phyloP scores from a whole-genome alignment of 2,888 invertebrate genomes.

The Eupsilia transversa region DNA sequence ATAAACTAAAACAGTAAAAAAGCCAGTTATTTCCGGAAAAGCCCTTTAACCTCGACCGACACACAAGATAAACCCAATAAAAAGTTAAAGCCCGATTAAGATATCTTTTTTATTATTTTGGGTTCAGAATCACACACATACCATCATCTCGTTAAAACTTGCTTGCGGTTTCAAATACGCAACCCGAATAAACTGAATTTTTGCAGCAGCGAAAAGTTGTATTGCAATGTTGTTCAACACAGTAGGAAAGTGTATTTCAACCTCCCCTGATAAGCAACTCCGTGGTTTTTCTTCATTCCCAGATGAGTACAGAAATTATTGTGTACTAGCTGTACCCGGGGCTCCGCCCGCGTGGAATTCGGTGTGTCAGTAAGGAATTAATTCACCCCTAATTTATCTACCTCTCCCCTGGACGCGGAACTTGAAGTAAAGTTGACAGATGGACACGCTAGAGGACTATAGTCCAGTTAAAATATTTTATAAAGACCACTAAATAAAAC shows the following conservation, averaged over 20 bases:
- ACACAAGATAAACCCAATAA: constrained; percentile 58
- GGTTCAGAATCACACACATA: constrained; percentile 52
- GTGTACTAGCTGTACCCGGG: too few species aligned
- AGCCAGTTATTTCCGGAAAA: constrained; percentile 27
- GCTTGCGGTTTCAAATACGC: constrained; percentile 40
- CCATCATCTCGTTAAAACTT: constrained; percentile 54
- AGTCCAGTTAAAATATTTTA: too few species aligned
- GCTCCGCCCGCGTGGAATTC: too few species aligned
- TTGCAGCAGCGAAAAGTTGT: constrained; percentile 35
- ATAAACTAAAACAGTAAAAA: constrained; percentile 35
- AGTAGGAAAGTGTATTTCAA: constrained; percentile 31
- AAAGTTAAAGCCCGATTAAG: constrained; percentile 58
- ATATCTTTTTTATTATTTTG: constrained; percentile 64
- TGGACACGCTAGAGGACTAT: too few species aligned
- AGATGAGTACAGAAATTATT: constrained; percentile 51
- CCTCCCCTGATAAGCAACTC: constrained; percentile 19
- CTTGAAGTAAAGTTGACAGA: too few species aligned
- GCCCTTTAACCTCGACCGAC: constrained; percentile 53
- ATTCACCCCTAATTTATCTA: too few species aligned
- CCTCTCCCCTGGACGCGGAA: too few species aligned
- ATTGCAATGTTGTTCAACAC: constrained; percentile 30
- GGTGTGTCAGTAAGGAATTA: too few species aligned
- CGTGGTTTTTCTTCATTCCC: constrained; percentile 44
- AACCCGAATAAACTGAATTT: constrained; percentile 6
- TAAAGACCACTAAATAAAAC: too few species aligned